phyloP scores from a whole-genome alignment of 2,113 vertebrate genomes.

The Ornithorhynchus anatinus region DNA sequence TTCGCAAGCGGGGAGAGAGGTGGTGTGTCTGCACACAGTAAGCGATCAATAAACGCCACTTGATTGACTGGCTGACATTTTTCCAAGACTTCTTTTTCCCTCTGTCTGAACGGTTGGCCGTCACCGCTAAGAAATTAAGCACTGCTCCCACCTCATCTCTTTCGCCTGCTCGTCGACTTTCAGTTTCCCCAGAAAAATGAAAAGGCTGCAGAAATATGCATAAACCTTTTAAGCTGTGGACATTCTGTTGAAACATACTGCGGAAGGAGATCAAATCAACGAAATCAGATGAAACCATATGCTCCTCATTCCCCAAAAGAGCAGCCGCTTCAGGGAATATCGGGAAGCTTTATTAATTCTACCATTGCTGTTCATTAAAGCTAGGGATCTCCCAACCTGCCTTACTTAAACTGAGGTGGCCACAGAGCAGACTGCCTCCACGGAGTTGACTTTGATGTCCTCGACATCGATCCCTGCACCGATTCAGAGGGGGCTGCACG shows the following conservation, averaged over 20 bases:
- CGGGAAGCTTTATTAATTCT: constrained; percentile 70
- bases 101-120: too few species aligned
- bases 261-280: constrained; percentile 69
- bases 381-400: constrained; percentile 63
- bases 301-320: constrained; percentile 67
- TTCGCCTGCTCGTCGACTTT: constrained; percentile 48
- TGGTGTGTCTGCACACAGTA: too few species aligned
- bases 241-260: constrained; percentile 64
- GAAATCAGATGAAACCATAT: constrained; percentile 71
- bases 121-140: constrained; percentile 24
- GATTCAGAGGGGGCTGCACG: constrained; percentile 51
- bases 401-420: constrained; percentile 56
- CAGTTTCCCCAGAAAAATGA: constrained; percentile 48
- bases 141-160: constrained; percentile 39
- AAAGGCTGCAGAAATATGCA: constrained; percentile 46
- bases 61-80: too few species aligned
- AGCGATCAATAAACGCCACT: too few species aligned
- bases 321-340: constrained; percentile 66
- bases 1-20: too few species aligned
- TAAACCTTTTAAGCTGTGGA: constrained; percentile 61
- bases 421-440: constrained; percentile 46
- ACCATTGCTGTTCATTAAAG: constrained; percentile 63
- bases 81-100: too few species aligned
- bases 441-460: constrained; percentile 51
- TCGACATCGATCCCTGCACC: constrained; percentile 45